Evolutionary conservation across 2,797 vertebrate genomes (phyloP).

Genomic region (Rousettus madagascariensis): DNA sequence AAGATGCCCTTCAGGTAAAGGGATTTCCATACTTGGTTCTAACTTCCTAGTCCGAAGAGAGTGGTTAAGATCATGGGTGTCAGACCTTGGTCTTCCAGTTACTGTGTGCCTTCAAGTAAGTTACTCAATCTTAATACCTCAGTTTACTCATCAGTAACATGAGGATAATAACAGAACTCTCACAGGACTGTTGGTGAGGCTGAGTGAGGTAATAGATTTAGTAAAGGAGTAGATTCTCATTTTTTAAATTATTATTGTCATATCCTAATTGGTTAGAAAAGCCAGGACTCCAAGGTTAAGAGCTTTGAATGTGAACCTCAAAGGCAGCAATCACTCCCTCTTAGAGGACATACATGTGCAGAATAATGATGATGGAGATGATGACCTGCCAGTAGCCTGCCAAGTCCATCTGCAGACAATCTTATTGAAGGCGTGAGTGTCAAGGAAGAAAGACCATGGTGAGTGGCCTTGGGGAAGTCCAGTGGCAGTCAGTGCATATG

Average conservation of each 20-base stretch:
- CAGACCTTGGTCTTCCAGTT: neutral
- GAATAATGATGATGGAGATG: neutral
- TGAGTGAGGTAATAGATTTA: neutral
- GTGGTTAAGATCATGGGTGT: neutral
- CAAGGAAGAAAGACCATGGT: neutral
- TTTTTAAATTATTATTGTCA: neutral
- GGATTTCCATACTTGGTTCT: neutral
- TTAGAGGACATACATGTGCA: neutral
- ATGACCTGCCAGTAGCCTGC: too few species aligned
- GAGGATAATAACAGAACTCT: neutral
- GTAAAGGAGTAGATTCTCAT: neutral
- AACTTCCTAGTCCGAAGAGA: neutral
- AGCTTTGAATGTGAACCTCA: neutral
- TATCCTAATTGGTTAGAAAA: neutral
- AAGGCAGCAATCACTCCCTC: neutral
- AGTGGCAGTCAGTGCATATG: neutral
- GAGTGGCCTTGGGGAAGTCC: too few species aligned
- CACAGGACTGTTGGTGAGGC: neutral
- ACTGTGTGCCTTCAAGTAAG: neutral
- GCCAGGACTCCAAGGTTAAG: neutral
- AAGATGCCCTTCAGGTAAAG: neutral
- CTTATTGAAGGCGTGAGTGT: neutral
- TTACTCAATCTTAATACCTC: neutral
- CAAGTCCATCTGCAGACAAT: neutral
- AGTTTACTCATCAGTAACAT: neutral